A percentile compares a stretch with the other conserved stretches of the same genome.
These are phyloP conservation scores for Cephalopachus bancanus DNA, from an alignment of 2,797 vertebrate genomes.

Conservation along the genomic window DNA sequence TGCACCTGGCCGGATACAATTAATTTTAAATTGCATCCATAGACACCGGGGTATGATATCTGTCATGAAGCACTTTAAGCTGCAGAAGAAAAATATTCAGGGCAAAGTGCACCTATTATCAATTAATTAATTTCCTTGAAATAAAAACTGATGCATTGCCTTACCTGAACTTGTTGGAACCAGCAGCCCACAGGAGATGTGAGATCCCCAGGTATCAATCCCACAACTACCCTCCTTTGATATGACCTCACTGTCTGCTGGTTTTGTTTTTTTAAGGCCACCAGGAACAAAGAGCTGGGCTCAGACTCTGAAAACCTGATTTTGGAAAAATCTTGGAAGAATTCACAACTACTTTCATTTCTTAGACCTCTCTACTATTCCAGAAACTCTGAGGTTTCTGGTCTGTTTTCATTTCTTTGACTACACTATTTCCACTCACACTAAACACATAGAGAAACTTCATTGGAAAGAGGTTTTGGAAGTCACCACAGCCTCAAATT, in stretches of 20 bases:
- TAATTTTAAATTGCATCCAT: slow-evolving; percentile 5
- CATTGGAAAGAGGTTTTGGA: neutral
- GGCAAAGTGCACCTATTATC: slow-evolving; percentile 50
- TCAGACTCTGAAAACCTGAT: neutral
- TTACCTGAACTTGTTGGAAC: slow-evolving; percentile 62
- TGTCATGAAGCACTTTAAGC: slow-evolving; percentile 49
- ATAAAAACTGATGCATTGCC: slow-evolving; percentile 50
- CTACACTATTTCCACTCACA: neutral
- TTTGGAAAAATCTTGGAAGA: neutral
- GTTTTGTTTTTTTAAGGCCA: neutral
- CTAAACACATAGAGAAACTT: neutral
- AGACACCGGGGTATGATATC: slow-evolving; percentile 43
- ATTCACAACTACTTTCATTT: neutral
- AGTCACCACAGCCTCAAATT: neutral
- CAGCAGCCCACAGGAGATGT: neutral
- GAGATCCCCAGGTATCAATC: neutral
- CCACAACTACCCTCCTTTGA: neutral
- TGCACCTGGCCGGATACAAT: neutral
- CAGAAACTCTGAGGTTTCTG: neutral
- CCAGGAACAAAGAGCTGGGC: neutral
- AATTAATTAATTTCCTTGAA: slow-evolving; percentile 75
- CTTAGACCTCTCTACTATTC: neutral
- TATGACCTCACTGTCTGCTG: slow-evolving; percentile 34
- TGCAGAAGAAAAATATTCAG: slow-evolving; percentile 44
- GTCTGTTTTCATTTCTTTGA: neutral